Evolutionary conservation across 2,888 invertebrate genomes (phyloP), one percentile per base, ranked within the genome.

Genomic region (Trissolcus japonicus): DNA sequence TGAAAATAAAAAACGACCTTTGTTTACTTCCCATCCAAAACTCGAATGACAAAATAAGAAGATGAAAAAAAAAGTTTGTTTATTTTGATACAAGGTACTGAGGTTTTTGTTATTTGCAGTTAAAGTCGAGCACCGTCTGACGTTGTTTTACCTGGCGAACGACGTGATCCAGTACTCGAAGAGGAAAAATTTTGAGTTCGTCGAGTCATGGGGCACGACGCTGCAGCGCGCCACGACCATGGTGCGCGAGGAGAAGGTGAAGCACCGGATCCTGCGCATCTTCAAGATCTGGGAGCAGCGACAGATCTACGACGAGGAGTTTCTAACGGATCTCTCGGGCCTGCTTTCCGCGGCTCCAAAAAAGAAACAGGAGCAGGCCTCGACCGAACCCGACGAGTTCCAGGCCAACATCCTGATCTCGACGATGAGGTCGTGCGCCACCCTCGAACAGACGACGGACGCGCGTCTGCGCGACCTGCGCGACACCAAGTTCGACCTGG

Each of bases 141-240:
- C 95, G 0, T 89, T 98, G 53, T 98, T 98, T 89, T 98, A 98
- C 89, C 90, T 98, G 86, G 98, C 98, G 16, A 98, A 98, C 90
- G 98, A 98, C 92, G 98, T 98, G 63, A 96, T 98, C 82, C 98
- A 98, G 88, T 98, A 98, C 88, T 96, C 97, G 80, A 98, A 97
- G 87, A 91, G 97, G 82, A 97, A 97, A 89, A 95, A 94, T 77
- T 95, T 94, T 86, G 95, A 96, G 81, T 96, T 95, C 89, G 96
- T 96, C 13, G 96, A 96, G 82, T 95, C 96, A 83, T 98, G 98
- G 95, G 96, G 96, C 46, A 95, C 95, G 46, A 95, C 96, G 71
- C 90, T 98, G 62, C 96, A 96, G 88, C 95, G 97, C 86, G 98
- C 98, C 2, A 96, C 96, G 6, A 94, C 96, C 17, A 92, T 96